Conservation (phyloP, 2,113 vertebrate genomes). For the Rhinogobius similis region DNA sequence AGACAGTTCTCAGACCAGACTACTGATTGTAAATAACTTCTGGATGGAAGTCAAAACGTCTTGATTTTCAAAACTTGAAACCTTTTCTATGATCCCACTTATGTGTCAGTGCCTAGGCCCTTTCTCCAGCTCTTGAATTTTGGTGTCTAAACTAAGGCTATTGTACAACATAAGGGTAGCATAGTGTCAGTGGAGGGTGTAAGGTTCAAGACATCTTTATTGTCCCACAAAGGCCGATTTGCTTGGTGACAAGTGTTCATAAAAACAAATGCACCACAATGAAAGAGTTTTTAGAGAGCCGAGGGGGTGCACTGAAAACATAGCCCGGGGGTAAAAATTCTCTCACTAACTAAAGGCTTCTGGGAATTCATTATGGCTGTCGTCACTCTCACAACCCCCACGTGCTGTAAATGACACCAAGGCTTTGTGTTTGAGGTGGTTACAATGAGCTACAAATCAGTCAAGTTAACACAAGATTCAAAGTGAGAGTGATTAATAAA, state of each 20-base stretch:
- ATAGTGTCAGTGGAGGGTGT: neutral
- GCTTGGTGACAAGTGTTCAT: neutral
- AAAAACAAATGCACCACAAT: slow-evolving; percentile 1
- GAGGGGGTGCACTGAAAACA: neutral
- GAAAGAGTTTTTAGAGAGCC: neutral
- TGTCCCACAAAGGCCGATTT: neutral
- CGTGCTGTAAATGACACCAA: neutral
- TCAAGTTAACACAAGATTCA: neutral
- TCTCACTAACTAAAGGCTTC: neutral
- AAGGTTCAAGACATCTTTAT: neutral
- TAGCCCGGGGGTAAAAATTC: neutral
- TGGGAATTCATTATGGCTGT: neutral
- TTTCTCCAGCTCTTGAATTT: neutral
- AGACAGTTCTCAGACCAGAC: too few species aligned
- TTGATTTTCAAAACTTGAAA: too few species aligned
- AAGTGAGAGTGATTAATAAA: neutral
- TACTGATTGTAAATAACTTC: too few species aligned
- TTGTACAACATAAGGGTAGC: neutral
- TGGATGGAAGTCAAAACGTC: too few species aligned
- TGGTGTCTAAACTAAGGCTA: neutral
- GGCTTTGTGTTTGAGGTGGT: neutral
- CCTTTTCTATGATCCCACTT: too few species aligned
- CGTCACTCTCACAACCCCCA: neutral
- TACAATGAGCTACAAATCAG: neutral
- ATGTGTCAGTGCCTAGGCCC: neutral